Evolutionary conservation across 35 echinoderm and acorn worm genomes (phyloP), one percentile per base, ranked within the genome.

Genomic region (Ophiothrix spiculata): DNA sequence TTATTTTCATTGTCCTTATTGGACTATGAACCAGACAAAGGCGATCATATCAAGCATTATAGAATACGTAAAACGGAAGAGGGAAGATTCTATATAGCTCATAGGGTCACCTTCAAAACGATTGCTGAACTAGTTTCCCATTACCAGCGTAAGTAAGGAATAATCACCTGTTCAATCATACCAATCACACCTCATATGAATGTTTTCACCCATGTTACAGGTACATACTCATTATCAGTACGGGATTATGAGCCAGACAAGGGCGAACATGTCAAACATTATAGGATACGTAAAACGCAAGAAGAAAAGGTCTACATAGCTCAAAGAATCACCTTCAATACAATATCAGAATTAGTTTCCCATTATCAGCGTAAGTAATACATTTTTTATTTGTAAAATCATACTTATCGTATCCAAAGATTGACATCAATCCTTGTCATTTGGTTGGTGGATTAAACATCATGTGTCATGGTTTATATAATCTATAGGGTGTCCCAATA

Each of bases 231-330:
- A 29, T 40, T 97, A 34, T 97, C 95, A 17, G 95, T 93, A 14
- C 82, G 95, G 25, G 88, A 97, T 78, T 88, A 88, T 63, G 95
- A 97, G 80, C 39, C 85, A 10, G 81, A 74, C 33, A 93, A 93
- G 77, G 95, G 95, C 15, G 95, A 97, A 31, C 95, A 97, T 39
- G 90, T 97, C 36, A 97, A 97, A 49, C 95, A 97, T 81, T 93
- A 97, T 76, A 86, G 90, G 75, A 93, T 97, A 31, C 39, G 87
- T 11, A 93, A 97, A 38, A 75, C 90, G 38, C 91, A 93, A 49
- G 88, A 93, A 12, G 75, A 54, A 1, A 87, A 90, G 23, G 92
- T 86, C 56, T 97, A 93, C 87, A 97, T 97, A 33, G 88, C 94
- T 32, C 78, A 85, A 78, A 75, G 94, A 39, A 92, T 87, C 86